Evolutionary conservation across 2,113 vertebrate genomes (phyloP), one percentile per base, ranked within the genome.

Genomic region (Grus americana): DNA sequence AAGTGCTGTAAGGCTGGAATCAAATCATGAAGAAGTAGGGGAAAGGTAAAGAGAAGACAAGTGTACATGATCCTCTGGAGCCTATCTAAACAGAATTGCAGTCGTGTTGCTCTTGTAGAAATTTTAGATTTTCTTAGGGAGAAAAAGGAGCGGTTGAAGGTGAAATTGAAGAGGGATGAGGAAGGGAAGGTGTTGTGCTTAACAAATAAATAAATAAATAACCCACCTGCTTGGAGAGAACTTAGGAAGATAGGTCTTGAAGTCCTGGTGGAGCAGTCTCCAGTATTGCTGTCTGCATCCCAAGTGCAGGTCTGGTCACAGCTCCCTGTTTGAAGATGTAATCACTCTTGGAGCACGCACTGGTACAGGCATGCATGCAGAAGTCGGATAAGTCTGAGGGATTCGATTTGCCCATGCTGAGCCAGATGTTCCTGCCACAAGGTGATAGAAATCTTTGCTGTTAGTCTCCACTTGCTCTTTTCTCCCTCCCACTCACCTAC

Each of bases 381-480:
- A 62, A 86, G 80, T 42, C 3, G 62, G 93, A 24, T 86, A 52
- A 78, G 78, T 80, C 78, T 82, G 38, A 93, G 46, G 71, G 67
- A 92, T 93, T n/a, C 0, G 0, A 58, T 95, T 71, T 88, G 84
- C 83, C 63, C 1, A 0, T 87, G 90, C 89, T 84, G 63, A 75
- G 90, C 96, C 95, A 97, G 93, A 95, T 97, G 94, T 96, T 97
- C 91, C 75, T 97, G 94, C 83, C 49, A 95, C 88, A 81, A 47
- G 62, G 71, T 65, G 79, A 94, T 81, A 67, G 79, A 91, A 86
- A 97, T 96, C 85, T 95, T 91, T 86, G 79, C 90, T 88, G 67
- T 97, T 71, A 91, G 96, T 94, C 96, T 92, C 58, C 86, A 86
- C 97, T 97, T 63, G 98, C 81, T 93, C 81, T 92, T 93, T 80